Evolutionary conservation across 2,113 vertebrate genomes (phyloP).

Genomic region (Melozone crissalis): DNA sequence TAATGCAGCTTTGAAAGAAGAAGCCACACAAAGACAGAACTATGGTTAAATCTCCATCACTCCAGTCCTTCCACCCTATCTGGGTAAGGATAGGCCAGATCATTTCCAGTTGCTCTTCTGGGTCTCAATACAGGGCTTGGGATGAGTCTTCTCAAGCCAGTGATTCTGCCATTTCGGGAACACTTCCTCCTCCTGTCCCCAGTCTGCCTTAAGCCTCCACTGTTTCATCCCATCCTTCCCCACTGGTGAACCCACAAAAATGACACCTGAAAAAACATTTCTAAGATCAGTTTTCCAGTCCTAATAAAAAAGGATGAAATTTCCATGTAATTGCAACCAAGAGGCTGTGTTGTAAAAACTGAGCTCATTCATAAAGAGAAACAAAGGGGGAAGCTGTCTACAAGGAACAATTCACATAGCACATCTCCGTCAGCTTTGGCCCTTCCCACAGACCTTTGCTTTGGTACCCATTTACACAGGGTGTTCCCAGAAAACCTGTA

Average conservation of each 20-base stretch:
- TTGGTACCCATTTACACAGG: background rate
- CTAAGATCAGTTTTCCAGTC: background rate
- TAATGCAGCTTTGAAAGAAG: background rate
- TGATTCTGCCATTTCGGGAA: background rate
- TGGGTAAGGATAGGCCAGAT: background rate
- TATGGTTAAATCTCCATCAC: background rate
- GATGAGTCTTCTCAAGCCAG: background rate
- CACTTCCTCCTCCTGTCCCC: background rate
- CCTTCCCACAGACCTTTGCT: background rate
- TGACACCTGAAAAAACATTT: background rate
- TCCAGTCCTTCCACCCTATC: background rate
- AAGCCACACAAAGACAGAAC: background rate
- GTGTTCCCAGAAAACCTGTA: background rate
- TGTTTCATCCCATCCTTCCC: background rate
- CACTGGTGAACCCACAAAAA: background rate
- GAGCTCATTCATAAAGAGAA: background rate
- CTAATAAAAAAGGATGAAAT: background rate
- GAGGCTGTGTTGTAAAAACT: background rate
- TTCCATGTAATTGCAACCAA: background rate
- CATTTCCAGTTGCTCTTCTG: background rate
- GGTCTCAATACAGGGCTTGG: background rate
- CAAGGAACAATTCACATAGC: background rate
- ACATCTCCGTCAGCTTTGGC: background rate
- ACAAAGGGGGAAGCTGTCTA: background rate
- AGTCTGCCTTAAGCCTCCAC: background rate